Conservation (phyloP, 92 coral and sea anemone genomes). For the Bergia sp. region DNA sequence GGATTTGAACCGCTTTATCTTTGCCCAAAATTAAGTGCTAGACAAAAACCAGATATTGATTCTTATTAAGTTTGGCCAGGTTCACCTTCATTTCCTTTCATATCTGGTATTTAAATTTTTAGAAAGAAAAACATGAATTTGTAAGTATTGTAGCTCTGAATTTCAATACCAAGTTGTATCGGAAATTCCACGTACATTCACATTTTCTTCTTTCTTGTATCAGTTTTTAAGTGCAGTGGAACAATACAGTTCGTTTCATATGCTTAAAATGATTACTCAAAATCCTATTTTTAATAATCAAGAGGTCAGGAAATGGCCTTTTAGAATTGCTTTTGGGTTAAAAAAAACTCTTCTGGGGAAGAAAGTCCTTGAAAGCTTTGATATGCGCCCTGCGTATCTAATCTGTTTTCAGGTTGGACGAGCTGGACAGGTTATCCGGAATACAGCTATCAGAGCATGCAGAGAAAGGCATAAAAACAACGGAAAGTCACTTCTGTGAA, state of each 20-base stretch:
- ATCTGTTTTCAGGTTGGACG: conserved; percentile 25
- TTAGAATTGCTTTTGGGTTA: neutral
- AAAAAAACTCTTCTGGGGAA: neutral
- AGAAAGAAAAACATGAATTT: too few species aligned
- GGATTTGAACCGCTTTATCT: neutral
- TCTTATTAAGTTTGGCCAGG: neutral
- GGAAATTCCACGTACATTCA: too few species aligned
- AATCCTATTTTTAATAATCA: neutral
- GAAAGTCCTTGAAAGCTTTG: neutral
- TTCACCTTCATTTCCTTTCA: neutral
- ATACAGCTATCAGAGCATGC: neutral
- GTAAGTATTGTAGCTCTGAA: too few species aligned
- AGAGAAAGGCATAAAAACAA: neutral
- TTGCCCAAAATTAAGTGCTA: neutral
- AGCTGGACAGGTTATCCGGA: conserved; percentile 21
- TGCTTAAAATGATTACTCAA: neutral
- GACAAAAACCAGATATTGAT: neutral
- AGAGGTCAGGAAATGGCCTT: conserved; percentile 1
- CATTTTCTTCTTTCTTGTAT: neutral
- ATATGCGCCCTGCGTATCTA: too few species aligned
- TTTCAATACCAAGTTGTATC: too few species aligned
- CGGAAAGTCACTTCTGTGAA: conserved; percentile 28
- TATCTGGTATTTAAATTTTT: neutral
- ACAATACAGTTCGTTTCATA: neutral
- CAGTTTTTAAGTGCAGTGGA: too few species aligned